phyloP scores from a whole-genome alignment of 2,888 invertebrate species.

The Epirrhoe tristata region DNA sequence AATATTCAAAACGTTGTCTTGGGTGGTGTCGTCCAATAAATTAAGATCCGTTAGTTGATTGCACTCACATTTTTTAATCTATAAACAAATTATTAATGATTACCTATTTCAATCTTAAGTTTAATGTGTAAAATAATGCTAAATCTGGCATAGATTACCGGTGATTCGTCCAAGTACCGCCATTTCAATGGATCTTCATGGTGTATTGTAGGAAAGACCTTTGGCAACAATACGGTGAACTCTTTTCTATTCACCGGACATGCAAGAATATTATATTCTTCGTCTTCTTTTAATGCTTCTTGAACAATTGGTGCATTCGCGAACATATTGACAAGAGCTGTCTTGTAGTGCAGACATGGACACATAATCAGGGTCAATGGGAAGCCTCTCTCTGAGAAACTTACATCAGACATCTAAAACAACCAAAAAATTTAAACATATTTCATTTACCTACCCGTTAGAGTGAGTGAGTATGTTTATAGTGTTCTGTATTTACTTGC shows the following conservation, averaged over 20 bases:
- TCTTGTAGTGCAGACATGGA: constrained; percentile 66
- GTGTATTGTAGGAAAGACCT: constrained; percentile 65
- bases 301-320: constrained; percentile 50
- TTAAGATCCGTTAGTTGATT: constrained; percentile 71
- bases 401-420: constrained; percentile 62
- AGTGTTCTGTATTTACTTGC: constrained; percentile 37
- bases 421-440: constrained; percentile 2
- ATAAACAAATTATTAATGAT: constrained; percentile 31
- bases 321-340: constrained; percentile 67
- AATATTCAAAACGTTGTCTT: constrained; percentile 74
- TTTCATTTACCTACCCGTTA: background rate
- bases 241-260: constrained; percentile 61
- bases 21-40: constrained; percentile 71
- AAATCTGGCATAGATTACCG: constrained; percentile 52
- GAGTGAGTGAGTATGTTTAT: background rate
- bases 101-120: background rate
- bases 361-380: constrained; percentile 71
- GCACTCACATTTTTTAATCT: constrained; percentile 80
- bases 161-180: constrained; percentile 70
- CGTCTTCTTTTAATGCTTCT: constrained; percentile 61
- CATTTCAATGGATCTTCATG: constrained; percentile 67
- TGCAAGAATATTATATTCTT: constrained; percentile 61
- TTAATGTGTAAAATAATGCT: background rate
- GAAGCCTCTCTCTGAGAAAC: constrained; percentile 67
- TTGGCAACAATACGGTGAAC: constrained; percentile 71